Evolutionary conservation across 2,797 vertebrate genomes (phyloP), one percentile per base, ranked within the genome.

Genomic region (Hyperoplus immaculatus): DNA sequence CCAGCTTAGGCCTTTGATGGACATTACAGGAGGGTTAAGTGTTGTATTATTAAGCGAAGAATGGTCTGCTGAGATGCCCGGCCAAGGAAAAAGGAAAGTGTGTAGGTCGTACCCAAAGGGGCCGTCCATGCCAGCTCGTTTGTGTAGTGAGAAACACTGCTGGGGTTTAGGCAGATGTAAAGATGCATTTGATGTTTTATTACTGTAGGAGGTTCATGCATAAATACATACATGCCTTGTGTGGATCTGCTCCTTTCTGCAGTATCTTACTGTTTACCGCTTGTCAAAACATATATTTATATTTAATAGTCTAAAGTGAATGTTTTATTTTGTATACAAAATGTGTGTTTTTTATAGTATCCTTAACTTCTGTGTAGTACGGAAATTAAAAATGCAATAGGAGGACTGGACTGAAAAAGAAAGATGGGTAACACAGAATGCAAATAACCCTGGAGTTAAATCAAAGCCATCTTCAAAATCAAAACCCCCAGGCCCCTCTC

Each of bases 21-120:
- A 80, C 85, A 58, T 67, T 87, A 85, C 82, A 89, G 81, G 71
- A 85, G 83, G 89, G 87, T 92, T 93, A 94, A 93, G 89, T 91
- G 88, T 92, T 92, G 87, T 88, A 93, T 95, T 93, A 93, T 90
- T 93, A 89, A 92, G 87, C 84, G 86, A 87, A 83, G 88, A 92
- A 90, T 78, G 74, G 78, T 90, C 84, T 78, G 85, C 53, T 62
- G 87, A 86, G 85, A 89, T 75, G 29, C 12, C 5, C 0, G 43
- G 80, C 66, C 51, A 38, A 85, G 80, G 72, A 81, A 80, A 29
- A 83, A 80, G 71, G 60, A 87, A 91, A 91, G 78, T 53, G 39
- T 84, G 81, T 78, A 81, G 78, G 86, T 91, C 87, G 84, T 83
- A 87, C 90, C 91, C 85, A 88, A 78, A 90, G 90, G 87, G 88